Base-by-base conservation (phyloP, 2,888 invertebrate species). In the Polydrusus cervinus region DNA sequence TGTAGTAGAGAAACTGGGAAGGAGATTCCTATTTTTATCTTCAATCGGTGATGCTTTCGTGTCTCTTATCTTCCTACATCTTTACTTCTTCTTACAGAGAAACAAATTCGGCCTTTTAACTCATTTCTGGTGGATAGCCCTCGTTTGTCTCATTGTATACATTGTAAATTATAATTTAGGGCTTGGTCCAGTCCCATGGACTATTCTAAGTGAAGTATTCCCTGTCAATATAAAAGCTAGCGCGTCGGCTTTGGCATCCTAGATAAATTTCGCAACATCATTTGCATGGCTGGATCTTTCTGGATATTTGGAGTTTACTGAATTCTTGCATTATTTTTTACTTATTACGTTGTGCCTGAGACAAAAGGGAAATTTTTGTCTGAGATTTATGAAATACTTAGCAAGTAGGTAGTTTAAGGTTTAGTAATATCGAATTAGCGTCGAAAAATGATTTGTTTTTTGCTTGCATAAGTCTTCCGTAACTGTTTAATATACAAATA, bases 141-240 rank as follows among this genome's bases (percentile, higher is more conserved):
- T 95, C 10, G 84, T 91, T 6, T 91, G 93, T 0, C 86, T 95
- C 60, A 89, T 94, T 0, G 79, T 92, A 18, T 95, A 92, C 87
- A 93, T 94, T 76, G 87, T 92, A 69, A 90, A 92, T 0, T 95
- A 94, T 87, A 93, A 93, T 78, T 8, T 83, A 87, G 91, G 92
- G 0, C 90, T 93, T 65, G 94, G 96, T 3, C 93, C 94, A 0
- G 84, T 95, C 47, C 93, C 94, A 0, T 95, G 95, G 95, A 92
- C 94, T 0, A 91, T 95, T 43, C 90, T 95, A 89, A 92, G 93
- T 0, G 95, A 96, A 85, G 90, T 95, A 86, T 92, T 96, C 86
- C 92, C 96, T 25, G 87, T 92, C 0, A 92, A 94, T 80, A 72
- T 78, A 9, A n/a, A n/a, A 72, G 92, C 94, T 0, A 93, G 94